phyloP scores from a whole-genome alignment of 2,797 vertebrate genomes.

The Sebastes hopkinsi region DNA sequence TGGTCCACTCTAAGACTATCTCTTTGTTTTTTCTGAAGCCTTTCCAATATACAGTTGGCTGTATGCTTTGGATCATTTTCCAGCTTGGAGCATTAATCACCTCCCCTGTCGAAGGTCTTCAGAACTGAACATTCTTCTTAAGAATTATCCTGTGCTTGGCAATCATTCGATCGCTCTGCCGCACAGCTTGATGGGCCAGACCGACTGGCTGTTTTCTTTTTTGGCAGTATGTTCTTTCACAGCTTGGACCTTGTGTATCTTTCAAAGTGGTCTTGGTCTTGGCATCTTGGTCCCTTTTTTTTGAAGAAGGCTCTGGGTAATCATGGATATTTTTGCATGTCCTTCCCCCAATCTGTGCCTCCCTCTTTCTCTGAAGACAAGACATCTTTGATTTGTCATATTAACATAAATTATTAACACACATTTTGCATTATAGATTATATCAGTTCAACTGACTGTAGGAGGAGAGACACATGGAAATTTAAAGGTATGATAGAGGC shows the following conservation, averaged over 20 bases:
- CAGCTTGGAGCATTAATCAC: conserved; percentile 1
- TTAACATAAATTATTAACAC: background rate
- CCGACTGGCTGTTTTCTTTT: background rate
- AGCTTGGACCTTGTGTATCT: background rate
- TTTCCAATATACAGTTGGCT: background rate
- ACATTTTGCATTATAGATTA: background rate
- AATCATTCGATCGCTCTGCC: background rate
- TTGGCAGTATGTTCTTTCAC: background rate
- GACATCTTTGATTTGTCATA: background rate
- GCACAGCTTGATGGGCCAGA: background rate
- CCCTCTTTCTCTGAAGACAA: background rate
- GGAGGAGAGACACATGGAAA: background rate
- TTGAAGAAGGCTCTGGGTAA: background rate
- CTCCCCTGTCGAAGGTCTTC: background rate
- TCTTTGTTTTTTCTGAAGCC: background rate
- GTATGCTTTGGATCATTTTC: background rate
- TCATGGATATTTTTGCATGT: background rate
- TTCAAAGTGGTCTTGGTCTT: background rate
- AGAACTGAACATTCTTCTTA: background rate
- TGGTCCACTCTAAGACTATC: background rate
- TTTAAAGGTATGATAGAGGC: background rate
- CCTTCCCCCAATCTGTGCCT: background rate
- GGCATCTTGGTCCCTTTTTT: background rate
- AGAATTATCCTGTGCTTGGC: background rate
- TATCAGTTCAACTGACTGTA: background rate